Conservation (phyloP, 2,113 vertebrate species). For the Semicossyphus pulcher region DNA sequence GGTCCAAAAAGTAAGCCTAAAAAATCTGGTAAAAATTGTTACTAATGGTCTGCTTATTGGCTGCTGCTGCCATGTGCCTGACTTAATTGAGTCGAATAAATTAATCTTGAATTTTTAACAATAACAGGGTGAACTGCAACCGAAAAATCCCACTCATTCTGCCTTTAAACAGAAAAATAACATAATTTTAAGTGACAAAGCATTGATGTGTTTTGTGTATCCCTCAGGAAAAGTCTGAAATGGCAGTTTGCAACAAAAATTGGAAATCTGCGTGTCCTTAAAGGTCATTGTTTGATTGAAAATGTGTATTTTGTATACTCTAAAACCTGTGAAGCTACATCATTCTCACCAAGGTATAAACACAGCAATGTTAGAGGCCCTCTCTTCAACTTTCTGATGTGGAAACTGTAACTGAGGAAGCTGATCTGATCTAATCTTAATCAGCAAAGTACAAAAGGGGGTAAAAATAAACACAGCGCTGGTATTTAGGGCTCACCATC, state of each 20-base stretch:
- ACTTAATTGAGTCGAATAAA: not conserved
- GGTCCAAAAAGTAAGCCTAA: too few species aligned
- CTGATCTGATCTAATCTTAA: constrained; percentile 11
- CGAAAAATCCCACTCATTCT: not conserved
- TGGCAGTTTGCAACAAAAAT: not conserved
- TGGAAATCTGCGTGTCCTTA: constrained; percentile 6
- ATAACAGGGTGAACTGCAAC: not conserved
- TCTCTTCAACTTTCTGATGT: not conserved
- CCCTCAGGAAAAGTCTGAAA: not conserved
- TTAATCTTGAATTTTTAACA: not conserved
- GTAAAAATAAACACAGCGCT: constrained; percentile 37
- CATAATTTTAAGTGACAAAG: too few species aligned
- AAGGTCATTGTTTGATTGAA: not conserved
- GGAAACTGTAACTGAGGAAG: constrained; percentile 2
- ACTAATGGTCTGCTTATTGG: too few species aligned
- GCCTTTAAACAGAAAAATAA: too few species aligned
- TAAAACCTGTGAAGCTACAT: constrained; percentile 1
- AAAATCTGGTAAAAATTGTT: too few species aligned
- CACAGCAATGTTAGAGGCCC: constrained; percentile 1
- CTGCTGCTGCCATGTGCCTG: not conserved
- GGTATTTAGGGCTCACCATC: constrained; percentile 37
- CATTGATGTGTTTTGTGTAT: not conserved
- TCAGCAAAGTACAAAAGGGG: constrained; percentile 40
- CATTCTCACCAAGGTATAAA: constrained; percentile 3
- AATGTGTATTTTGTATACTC: constrained; percentile 1